These are phyloP conservation scores for Protaetia brevitarsis DNA, from an alignment of 1,140 invertebrate species.

Conservation along the genomic window DNA sequence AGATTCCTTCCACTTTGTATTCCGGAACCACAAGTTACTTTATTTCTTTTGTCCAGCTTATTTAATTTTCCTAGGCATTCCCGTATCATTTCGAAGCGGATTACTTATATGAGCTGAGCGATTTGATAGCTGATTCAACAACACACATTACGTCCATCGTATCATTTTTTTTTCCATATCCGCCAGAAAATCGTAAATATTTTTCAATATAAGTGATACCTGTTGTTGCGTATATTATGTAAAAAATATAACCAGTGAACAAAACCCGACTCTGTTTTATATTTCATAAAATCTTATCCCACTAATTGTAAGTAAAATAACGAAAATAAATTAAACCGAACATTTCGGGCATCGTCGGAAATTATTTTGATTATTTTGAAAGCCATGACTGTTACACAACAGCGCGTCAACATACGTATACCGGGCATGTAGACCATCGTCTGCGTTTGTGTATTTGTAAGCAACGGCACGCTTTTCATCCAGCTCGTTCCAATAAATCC, in stretches of 20 bases:
- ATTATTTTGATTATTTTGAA: conserved; percentile 19
- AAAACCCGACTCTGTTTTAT: not conserved
- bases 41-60: too few species aligned
- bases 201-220: not conserved
- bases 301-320: not conserved
- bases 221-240: too few species aligned
- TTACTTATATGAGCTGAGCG: too few species aligned
- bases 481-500: conserved; percentile 31
- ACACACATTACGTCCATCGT: too few species aligned
- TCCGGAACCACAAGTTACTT: too few species aligned
- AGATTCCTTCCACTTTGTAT: too few species aligned
- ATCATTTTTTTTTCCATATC: too few species aligned
- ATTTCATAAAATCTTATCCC: not conserved
- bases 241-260: not conserved
- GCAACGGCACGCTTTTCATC: conserved; percentile 27
- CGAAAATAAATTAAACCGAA: not conserved
- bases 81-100: too few species aligned
- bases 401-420: conserved; percentile 7
- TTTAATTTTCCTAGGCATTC: too few species aligned
- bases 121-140: too few species aligned
- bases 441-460: conserved; percentile 29
- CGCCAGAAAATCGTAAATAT: not conserved
- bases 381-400: conserved; percentile 16
- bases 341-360: not conserved
- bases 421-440: conserved; percentile 14